Percentiles rank a stretch among this genome's conserved stretches.
phyloP scores from a whole-genome alignment of 64 coral and sea anemone genomes.

The Dendronephthya gigantea region DNA sequence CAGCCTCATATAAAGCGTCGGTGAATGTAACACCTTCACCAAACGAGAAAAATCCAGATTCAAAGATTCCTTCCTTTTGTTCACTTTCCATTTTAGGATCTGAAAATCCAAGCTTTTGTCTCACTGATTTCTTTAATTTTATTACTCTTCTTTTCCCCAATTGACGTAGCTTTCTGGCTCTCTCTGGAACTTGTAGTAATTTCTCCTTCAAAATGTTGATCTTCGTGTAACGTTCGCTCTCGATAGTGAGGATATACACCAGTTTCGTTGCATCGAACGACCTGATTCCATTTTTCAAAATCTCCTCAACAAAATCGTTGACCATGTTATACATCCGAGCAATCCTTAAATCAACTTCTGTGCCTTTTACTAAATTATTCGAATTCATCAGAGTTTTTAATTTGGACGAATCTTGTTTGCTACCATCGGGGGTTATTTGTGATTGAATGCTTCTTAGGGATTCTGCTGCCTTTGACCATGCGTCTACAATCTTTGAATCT shows the following conservation, averaged over 20 bases:
- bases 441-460: conserved; percentile 32
- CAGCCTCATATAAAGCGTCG: conserved; percentile 44
- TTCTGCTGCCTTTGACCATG: conserved; percentile 43
- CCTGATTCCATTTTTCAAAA: conserved; percentile 33
- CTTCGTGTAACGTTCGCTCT: conserved; percentile 32
- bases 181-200: conserved; percentile 18
- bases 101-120: conserved; percentile 41
- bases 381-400: conserved; percentile 21
- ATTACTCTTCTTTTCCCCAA: conserved; percentile 26
- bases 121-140: conserved; percentile 18
- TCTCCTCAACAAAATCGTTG: conserved; percentile 35
- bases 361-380: neutral
- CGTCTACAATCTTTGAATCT: conserved; percentile 40
- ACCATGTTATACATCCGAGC: conserved; percentile 45
- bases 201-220: conserved; percentile 37
- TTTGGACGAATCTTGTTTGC: neutral
- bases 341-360: conserved; percentile 29
- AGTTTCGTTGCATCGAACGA: conserved; percentile 37
- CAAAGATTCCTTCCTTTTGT: conserved; percentile 26
- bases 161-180: conserved; percentile 26
- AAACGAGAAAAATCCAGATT: conserved; percentile 39
- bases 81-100: conserved; percentile 34
- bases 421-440: neutral
- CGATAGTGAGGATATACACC: conserved; percentile 43
- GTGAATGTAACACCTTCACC: conserved; percentile 36